phyloP scores from a whole-genome alignment of 1,140 invertebrate species.

The Panulirus ornatus region DNA sequence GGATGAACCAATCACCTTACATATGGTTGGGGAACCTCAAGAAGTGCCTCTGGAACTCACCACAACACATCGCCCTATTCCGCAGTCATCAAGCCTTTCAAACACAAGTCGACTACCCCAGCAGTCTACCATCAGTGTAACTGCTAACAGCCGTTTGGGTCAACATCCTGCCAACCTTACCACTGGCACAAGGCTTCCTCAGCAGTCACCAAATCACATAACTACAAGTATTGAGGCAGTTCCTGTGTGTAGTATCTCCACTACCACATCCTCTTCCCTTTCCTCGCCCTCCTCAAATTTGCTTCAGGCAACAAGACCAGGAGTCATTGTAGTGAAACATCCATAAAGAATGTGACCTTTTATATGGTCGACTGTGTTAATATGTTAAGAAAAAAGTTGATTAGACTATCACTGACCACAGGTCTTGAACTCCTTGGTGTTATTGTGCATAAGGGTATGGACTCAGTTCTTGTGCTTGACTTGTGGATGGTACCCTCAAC shows the following conservation, averaged over 20 bases:
- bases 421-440: conserved; percentile 40
- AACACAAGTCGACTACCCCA: conserved; percentile 23
- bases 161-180: background rate
- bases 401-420: conserved; percentile 29
- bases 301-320: conserved; percentile 72
- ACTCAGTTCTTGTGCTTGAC: conserved; percentile 48
- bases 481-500: conserved; percentile 43
- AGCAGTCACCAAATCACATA: conserved; percentile 24
- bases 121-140: conserved; percentile 54
- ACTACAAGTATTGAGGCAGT: conserved; percentile 26
- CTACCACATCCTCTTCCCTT: conserved; percentile 35
- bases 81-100: conserved; percentile 23
- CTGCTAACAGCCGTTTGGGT: conserved; percentile 29
- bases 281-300: conserved; percentile 37
- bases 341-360: conserved; percentile 51
- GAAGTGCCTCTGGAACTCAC: conserved; percentile 75
- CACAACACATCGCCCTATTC: conserved; percentile 65
- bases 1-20: conserved; percentile 66
- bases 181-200: conserved; percentile 16
- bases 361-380: conserved; percentile 58
- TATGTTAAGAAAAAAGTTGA: conserved; percentile 50
- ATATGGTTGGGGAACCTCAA: conserved; percentile 74
- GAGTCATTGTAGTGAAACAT: conserved; percentile 75
- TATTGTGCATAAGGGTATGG: conserved; percentile 42
- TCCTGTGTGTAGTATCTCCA: conserved; percentile 63